These are phyloP conservation scores for Hesperia comma DNA, from an alignment of 2,888 invertebrate genomes.

Conservation along the genomic window DNA sequence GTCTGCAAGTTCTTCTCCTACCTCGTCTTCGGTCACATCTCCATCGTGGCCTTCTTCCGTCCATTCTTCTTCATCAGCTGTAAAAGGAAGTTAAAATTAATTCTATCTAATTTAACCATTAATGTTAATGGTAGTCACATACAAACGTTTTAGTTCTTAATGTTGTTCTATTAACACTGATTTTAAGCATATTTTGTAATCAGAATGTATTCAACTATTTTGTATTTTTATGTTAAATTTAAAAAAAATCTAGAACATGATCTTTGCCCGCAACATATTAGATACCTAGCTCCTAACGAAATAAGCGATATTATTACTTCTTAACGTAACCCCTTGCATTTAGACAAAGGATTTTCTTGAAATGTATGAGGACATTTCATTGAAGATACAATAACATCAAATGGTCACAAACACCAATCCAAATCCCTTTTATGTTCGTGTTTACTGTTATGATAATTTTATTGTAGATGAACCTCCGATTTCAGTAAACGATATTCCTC, in stretches of 20 bases:
- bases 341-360: slow-evolving; percentile 54
- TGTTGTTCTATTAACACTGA: too few relatives aligned
- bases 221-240: too few relatives aligned
- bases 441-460: slow-evolving; percentile 71
- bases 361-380: slow-evolving; percentile 52
- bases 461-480: slow-evolving; percentile 60
- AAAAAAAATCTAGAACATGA: too few relatives aligned
- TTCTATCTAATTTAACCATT: too few relatives aligned
- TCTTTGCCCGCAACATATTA: too few relatives aligned
- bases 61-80: slow-evolving; percentile 79
- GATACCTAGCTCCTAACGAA: neutral
- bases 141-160: too few relatives aligned
- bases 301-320: neutral
- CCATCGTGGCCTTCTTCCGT: slow-evolving; percentile 41
- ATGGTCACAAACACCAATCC: slow-evolving; percentile 51
- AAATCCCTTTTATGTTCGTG: slow-evolving; percentile 55
- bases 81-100: slow-evolving; percentile 36
- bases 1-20: slow-evolving; percentile 20
- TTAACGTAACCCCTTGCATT: slow-evolving; percentile 12
- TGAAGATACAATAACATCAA: slow-evolving; percentile 53
- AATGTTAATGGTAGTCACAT: too few relatives aligned
- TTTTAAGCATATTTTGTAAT: too few relatives aligned
- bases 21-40: slow-evolving; percentile 46
- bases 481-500: slow-evolving; percentile 57
- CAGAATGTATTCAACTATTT: too few relatives aligned